A percentile compares a stretch with the other conserved stretches of the same genome.
phyloP scores from a whole-genome alignment of 2,888 invertebrate genomes.

The Steinernema carpocapsae region DNA sequence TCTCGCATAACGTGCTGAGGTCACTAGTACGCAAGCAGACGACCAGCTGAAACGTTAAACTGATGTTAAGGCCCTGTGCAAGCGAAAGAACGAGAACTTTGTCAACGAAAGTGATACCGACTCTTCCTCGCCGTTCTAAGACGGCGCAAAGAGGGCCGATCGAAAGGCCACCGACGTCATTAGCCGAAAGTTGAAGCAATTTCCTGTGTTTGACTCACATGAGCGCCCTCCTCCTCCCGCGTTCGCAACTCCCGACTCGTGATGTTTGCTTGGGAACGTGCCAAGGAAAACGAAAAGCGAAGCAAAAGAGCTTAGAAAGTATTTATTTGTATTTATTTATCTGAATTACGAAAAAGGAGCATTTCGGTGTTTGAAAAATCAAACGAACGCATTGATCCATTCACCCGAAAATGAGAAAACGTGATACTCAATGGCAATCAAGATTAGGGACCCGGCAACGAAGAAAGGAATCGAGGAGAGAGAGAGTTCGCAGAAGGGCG shows the following conservation, averaged over 20 bases:
- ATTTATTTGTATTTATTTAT: background rate
- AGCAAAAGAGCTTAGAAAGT: background rate
- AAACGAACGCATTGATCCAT: background rate
- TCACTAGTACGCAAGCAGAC: background rate
- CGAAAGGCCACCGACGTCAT: background rate
- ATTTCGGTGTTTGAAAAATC: background rate
- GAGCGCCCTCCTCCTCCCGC: background rate
- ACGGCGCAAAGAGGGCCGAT: background rate
- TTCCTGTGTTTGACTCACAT: background rate
- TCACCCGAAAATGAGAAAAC: background rate
- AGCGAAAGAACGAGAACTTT: background rate
- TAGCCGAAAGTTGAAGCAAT: background rate
- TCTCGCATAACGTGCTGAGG: background rate
- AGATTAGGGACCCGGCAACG: background rate
- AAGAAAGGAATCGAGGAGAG: background rate
- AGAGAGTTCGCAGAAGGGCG: background rate
- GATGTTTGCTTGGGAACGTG: slow-evolving; percentile 4
- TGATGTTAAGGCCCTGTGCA: background rate
- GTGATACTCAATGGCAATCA: background rate
- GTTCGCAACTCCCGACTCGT: background rate
- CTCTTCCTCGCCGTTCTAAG: background rate
- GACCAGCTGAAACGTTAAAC: background rate
- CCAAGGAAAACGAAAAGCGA: background rate
- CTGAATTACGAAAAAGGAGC: background rate
- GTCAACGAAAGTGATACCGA: background rate